phyloP scores from a whole-genome alignment of 2,888 invertebrate genomes.

The Mythimna ferrago region DNA sequence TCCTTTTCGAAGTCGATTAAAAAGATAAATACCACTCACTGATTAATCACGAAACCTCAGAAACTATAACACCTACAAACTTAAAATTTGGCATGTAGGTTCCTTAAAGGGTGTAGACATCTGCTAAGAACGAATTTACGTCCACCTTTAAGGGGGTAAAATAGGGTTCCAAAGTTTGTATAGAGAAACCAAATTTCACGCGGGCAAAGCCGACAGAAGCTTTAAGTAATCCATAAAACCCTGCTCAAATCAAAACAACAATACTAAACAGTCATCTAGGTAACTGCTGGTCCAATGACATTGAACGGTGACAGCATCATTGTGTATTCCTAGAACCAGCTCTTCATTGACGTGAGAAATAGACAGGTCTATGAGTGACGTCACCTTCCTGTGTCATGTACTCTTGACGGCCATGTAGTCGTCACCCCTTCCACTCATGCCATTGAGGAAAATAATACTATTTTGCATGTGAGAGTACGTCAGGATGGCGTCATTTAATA shows the following conservation, averaged over 20 bases:
- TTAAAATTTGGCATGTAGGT: too few species aligned
- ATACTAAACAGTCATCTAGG: slow-evolving; percentile 20
- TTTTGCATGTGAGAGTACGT: not conserved
- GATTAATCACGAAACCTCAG: too few species aligned
- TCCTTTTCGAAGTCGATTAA: too few species aligned
- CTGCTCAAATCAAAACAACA: slow-evolving; percentile 13
- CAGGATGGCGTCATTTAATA: not conserved
- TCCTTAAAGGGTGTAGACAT: too few species aligned
- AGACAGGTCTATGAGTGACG: slow-evolving; percentile 26
- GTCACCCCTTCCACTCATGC: slow-evolving; percentile 40
- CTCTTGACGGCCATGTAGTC: not conserved
- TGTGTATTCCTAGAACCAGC: slow-evolving; percentile 46
- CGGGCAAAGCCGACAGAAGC: too few species aligned
- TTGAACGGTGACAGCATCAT: slow-evolving; percentile 43
- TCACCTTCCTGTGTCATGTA: slow-evolving; percentile 27
- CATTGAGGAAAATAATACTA: slow-evolving; percentile 43
- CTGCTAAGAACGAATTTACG: too few species aligned
- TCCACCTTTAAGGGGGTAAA: too few species aligned
- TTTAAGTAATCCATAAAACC: too few species aligned
- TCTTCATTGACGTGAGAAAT: slow-evolving; percentile 37
- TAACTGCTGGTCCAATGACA: slow-evolving; percentile 15
- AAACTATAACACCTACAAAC: too few species aligned
- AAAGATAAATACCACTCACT: too few species aligned
- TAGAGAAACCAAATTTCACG: too few species aligned
- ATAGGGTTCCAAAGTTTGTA: too few species aligned